These are phyloP conservation scores for Nothobranchius kuhntae DNA, from an alignment of 2,113 vertebrate species.

Conservation along the genomic window DNA sequence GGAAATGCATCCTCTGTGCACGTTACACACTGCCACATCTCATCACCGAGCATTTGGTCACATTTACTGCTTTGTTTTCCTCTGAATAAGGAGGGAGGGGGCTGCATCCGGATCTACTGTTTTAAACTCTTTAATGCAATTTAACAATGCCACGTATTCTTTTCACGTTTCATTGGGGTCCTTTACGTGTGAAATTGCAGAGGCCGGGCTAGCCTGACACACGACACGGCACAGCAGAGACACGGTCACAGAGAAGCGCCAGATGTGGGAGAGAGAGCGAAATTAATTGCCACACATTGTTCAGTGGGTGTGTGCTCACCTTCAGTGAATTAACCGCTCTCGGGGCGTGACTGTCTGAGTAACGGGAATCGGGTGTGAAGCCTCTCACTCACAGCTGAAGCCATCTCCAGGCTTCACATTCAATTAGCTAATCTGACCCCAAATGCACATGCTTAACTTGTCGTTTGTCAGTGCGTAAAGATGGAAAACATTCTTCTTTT, in stretches of 20 bases:
- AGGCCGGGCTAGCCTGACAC: conserved; percentile 48
- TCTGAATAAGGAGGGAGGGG: conserved; percentile 10
- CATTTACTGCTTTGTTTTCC: conserved; percentile 64
- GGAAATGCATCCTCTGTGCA: conserved; percentile 41
- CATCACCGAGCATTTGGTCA: conserved; percentile 64
- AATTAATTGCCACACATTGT: conserved; percentile 82
- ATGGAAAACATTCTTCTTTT: conserved; percentile 38
- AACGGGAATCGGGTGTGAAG: conserved; percentile 67
- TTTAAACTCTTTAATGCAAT: conserved; percentile 83
- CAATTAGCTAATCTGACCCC: conserved; percentile 70
- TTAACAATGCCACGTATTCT: conserved; percentile 81
- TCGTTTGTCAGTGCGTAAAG: conserved; percentile 55
- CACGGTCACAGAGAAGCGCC: conserved; percentile 66
- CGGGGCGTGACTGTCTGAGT: conserved; percentile 71
- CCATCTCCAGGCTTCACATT: conserved; percentile 64
- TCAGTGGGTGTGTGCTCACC: conserved; percentile 79
- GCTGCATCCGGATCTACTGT: conserved; percentile 45
- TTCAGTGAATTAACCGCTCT: conserved; percentile 74
- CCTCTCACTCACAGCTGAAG: conserved; percentile 76
- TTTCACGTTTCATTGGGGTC: conserved; percentile 82
- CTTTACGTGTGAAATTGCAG: conserved; percentile 76
- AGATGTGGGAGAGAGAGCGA: conserved; percentile 80
- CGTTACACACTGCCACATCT: conserved; percentile 58
- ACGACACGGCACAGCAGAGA: conserved; percentile 59
- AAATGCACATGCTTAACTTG: conserved; percentile 74